These are phyloP conservation scores for Drosophila pseudoobscura DNA, from an alignment of 1,140 invertebrate species.

Conservation along the genomic window DNA sequence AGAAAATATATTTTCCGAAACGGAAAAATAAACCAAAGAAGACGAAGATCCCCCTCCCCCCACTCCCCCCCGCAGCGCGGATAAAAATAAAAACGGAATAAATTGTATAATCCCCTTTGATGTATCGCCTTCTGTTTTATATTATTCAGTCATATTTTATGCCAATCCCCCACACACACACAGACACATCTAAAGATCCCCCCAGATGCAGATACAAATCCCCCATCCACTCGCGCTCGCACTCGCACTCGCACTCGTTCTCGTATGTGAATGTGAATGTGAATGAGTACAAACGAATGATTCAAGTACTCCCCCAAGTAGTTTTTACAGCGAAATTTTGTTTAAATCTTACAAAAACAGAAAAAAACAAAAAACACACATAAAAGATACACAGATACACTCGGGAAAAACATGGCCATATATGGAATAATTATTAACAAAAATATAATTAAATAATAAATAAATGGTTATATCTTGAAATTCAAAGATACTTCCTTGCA, in stretches of 20 bases:
- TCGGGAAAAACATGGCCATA: too few species aligned
- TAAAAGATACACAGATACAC: slow-evolving; percentile 23
- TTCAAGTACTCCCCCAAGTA: slow-evolving; percentile 50
- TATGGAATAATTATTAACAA: too few species aligned
- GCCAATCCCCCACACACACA: slow-evolving; percentile 32
- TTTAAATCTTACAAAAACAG: slow-evolving; percentile 48
- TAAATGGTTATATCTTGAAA: too few species aligned
- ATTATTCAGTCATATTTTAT: slow-evolving; percentile 77
- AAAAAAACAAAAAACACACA: background rate
- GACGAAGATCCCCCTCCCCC: slow-evolving; percentile 4
- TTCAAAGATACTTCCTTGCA: too few species aligned
- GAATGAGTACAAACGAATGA: slow-evolving; percentile 37
- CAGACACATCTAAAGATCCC: slow-evolving; percentile 20
- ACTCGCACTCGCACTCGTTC: background rate
- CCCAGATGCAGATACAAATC: slow-evolving; percentile 11
- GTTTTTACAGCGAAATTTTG: slow-evolving; percentile 41
- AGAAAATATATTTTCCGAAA: slow-evolving; percentile 50
- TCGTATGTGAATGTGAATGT: background rate
- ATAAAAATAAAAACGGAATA: slow-evolving; percentile 67
- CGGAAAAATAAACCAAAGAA: slow-evolving; percentile 41
- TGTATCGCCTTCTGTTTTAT: slow-evolving; percentile 80
- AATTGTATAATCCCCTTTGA: slow-evolving; percentile 80
- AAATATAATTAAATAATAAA: too few species aligned
- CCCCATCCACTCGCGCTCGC: slow-evolving; percentile 13
- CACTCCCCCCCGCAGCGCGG: slow-evolving; percentile 30